Evolutionary conservation across 2,113 vertebrate genomes (phyloP).

Genomic region (Cavia aperea): DNA sequence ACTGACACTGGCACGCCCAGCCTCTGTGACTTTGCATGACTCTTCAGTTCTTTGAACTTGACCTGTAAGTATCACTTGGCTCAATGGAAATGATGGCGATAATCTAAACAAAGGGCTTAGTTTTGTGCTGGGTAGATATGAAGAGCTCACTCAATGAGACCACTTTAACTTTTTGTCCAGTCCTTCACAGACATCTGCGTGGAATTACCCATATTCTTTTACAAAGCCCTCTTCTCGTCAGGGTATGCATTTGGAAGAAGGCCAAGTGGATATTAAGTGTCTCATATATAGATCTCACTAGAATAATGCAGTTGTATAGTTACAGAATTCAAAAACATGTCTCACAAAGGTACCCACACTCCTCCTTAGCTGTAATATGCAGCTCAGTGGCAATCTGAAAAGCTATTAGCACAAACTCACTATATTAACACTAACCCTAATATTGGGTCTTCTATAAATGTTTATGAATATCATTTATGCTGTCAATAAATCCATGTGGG

Average conservation of each 20-base stretch:
- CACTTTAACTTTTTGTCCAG: background rate
- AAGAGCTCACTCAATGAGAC: slow-evolving; percentile 20
- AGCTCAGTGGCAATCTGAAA: slow-evolving; percentile 53
- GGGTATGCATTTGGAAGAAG: slow-evolving; percentile 41
- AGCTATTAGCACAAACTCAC: slow-evolving; percentile 55
- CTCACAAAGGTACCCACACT: background rate
- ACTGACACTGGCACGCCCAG: background rate
- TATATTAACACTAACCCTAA: slow-evolving; percentile 48
- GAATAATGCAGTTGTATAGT: slow-evolving; percentile 42
- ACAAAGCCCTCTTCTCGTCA: slow-evolving; percentile 16
- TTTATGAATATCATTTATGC: slow-evolving; percentile 5
- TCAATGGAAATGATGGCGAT: background rate
- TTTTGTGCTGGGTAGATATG: background rate
- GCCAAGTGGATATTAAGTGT: slow-evolving; percentile 43
- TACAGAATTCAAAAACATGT: slow-evolving; percentile 40
- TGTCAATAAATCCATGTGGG: background rate
- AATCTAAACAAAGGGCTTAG: slow-evolving; percentile 17
- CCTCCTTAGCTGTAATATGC: slow-evolving; percentile 32
- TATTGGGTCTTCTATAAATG: slow-evolving; percentile 56
- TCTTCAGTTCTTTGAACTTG: background rate
- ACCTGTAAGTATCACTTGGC: slow-evolving; percentile 11
- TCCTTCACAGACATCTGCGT: background rate
- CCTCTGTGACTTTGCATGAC: background rate
- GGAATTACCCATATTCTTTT: background rate
- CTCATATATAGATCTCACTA: slow-evolving; percentile 47